Conservation (phyloP, 2,888 invertebrate species). For the Pseudoips prasinana region DNA sequence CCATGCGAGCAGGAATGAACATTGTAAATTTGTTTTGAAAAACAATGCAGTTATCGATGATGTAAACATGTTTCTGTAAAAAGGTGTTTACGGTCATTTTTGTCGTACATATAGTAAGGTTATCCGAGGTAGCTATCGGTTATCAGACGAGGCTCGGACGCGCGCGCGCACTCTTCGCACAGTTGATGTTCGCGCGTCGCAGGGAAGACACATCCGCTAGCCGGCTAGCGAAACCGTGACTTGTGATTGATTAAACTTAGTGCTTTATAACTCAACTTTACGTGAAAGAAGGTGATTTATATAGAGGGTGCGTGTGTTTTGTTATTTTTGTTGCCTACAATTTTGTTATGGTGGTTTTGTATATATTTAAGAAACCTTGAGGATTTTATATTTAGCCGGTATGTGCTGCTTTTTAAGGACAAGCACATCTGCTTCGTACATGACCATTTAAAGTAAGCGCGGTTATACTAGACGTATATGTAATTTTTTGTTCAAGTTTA, state of each 20-base stretch:
- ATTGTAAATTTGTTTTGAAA: conserved; percentile 18
- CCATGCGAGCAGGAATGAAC: conserved; percentile 9
- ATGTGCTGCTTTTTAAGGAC: conserved; percentile 16
- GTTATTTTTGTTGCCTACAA: conserved; percentile 26
- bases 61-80: conserved; percentile 24
- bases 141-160: conserved; percentile 58
- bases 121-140: conserved; percentile 65
- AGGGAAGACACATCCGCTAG: conserved; percentile 75
- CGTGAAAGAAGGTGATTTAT: conserved; percentile 43
- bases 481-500: too few relatives aligned
- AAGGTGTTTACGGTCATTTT: conserved; percentile 45
- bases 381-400: conserved; percentile 26
- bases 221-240: conserved; percentile 52
- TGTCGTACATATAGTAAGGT: conserved; percentile 50
- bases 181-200: conserved; percentile 77
- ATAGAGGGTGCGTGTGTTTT: conserved; percentile 60
- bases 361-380: conserved; percentile 14
- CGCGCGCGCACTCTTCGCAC: conserved; percentile 55
- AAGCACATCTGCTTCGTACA: conserved; percentile 13
- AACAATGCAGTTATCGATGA: conserved; percentile 21
- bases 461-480: background rate
- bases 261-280: conserved; percentile 40
- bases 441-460: conserved; percentile 21
- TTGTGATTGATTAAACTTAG: conserved; percentile 53
- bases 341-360: conserved; percentile 16